Conservation (phyloP, 2,113 vertebrate species). For the Gavialis gangeticus region DNA sequence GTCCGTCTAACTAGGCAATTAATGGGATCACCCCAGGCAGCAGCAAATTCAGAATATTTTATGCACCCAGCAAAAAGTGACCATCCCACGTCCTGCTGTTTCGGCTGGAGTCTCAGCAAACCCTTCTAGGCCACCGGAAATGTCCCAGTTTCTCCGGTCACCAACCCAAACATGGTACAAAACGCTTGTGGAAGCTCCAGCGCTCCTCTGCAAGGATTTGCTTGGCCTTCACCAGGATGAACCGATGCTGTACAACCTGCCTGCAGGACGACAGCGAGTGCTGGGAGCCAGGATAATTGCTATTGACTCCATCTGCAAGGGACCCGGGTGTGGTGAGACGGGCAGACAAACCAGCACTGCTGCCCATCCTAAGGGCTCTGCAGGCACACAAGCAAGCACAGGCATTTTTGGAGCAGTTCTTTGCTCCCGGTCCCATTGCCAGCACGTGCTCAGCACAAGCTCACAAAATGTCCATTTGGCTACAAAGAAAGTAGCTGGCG, state of each 20-base stretch:
- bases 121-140: background rate
- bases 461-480: too few relatives aligned
- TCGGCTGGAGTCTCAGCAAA: background rate
- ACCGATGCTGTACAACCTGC: background rate
- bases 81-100: background rate
- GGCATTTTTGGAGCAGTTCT: background rate
- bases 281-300: too few relatives aligned
- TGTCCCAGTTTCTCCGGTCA: background rate
- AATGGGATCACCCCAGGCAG: background rate
- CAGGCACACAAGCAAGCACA: background rate
- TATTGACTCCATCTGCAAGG: too few relatives aligned
- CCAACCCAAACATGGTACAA: fast-evolving
- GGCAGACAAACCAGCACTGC: background rate
- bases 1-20: background rate
- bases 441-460: background rate
- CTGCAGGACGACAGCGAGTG: too few relatives aligned
- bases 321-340: too few relatives aligned
- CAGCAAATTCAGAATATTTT: background rate
- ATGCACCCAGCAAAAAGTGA: fast-evolving
- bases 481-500: background rate
- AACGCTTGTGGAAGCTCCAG: fast-evolving
- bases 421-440: conserved; percentile 21
- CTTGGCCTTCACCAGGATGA: background rate
- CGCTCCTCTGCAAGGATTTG: fast-evolving
- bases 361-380: background rate